Base-by-base conservation (phyloP, 2,113 vertebrate species). In the Phasianus colchicus region DNA sequence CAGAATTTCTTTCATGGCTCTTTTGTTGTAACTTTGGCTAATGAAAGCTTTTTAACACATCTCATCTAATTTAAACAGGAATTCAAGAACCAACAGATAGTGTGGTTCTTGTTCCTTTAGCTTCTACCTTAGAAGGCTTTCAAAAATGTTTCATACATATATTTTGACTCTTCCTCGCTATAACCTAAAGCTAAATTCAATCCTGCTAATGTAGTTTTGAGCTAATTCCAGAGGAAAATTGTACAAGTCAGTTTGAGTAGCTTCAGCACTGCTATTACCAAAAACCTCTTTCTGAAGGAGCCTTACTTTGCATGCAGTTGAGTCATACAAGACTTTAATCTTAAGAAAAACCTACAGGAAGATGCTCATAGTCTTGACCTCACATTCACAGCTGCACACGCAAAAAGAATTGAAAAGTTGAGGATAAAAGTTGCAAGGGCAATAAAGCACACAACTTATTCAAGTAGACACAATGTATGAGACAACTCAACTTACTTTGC, bases 401-500 rank as follows among this genome's bases (percentile, higher is more conserved):
- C 9, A 74, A 92, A 29, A 86, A 82, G 7, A 30, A 48, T 24
- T 77, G 47, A 48, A 78, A 91, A 86, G 77, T 64, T 5, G 8
- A 91, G 14, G 12, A 75, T 69, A 61, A 88, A 89, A 91, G 47
- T 57, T 78, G 43, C 40, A 65, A 90, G 40, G n/a, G 40, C 2
- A 11, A 86, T 65, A 88, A 91, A 90, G 48, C 6, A 1, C 24
- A 70, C 9, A 69, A 52, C 6, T 78, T 64, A 57, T 20, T 30
- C 19, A 80, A 77, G 25, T 38, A 80, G 45, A 88, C 79, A 86
- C 60, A 93, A 47, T 32, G 15, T 20, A 66, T 61, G 43, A 83
- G 32, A 71, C 2, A 86, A 65, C 5, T 66, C 40, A 79, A 97
- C 97, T 84, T 98, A 99, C 99, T 97, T 82, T 32, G 97, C 55